Evolutionary conservation across 1,140 invertebrate species (phyloP), one percentile per base, ranked within the genome.

Genomic region (Zaprionus tsacasi): DNA sequence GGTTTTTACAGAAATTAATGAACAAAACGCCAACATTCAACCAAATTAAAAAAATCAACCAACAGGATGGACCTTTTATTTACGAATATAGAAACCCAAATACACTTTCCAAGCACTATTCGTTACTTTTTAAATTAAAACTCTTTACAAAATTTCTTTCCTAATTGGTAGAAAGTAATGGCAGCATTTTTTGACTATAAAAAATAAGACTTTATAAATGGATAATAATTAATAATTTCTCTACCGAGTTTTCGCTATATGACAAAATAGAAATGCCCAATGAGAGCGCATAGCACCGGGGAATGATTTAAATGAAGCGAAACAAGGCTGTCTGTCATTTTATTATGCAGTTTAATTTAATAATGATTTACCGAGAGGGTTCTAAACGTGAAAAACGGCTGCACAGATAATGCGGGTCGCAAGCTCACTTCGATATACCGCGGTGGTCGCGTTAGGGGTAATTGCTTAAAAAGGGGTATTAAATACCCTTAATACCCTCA

Each of bases 321-420:
- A 76, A 64, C 35, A 65, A 70, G 54, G 50, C 73, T 65, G 70
- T 36, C 64, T 73, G 73, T 69, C 64, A 71, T 61, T 87, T 78
- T 71, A 78, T 77, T 76, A 88, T 80, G 71, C 77, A 80, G 79
- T 88, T 87, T 88, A 88, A 87, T 88, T 88, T 88, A 87, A 87
- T 88, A 87, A 87, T 80, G 82, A 87, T 82, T 82, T 80, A 82
- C 59, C 56, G 67, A 78, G 83, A 70, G 82, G 82, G 73, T 77
- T 81, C 60, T 61, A 45, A 30, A 30, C 36, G 17, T 69, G 50
- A 10, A 35, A 40, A 73, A 27, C 15, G 45, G 11, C 17, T 21
- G 45, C 45, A 15, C 17, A 48, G 7, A 48, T 10, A 48, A 48
- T 48, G 45, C 45, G 15, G 45, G 45, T 48, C 40, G n/a, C 13